phyloP scores from a whole-genome alignment of 2,888 invertebrate genomes.

The Phengaris arion region DNA sequence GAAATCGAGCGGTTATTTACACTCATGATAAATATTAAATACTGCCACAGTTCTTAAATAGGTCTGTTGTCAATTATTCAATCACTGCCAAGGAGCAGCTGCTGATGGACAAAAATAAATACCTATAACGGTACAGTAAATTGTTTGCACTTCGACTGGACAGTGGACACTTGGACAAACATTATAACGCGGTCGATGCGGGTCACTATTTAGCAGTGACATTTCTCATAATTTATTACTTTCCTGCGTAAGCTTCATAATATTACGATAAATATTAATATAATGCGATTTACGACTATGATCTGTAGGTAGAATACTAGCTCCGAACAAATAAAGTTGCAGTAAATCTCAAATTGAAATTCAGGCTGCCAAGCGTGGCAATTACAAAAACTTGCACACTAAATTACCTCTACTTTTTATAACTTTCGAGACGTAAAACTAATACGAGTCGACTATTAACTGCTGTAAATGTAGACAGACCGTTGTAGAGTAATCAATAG shows the following conservation, averaged over 20 bases:
- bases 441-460: background rate
- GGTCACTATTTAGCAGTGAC: slow-evolving; percentile 44
- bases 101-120: slow-evolving; percentile 12
- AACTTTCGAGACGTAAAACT: slow-evolving; percentile 21
- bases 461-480: background rate
- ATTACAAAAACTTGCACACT: slow-evolving; percentile 1
- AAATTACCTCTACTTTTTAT: slow-evolving; percentile 2
- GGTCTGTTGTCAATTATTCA: background rate
- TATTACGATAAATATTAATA: slow-evolving; percentile 28
- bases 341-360: slow-evolving; percentile 12
- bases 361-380: background rate
- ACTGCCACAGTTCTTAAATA: slow-evolving; percentile 10
- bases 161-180: slow-evolving; percentile 32
- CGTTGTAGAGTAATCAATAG: background rate
- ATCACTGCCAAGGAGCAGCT: slow-evolving; percentile 8
- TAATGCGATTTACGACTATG: slow-evolving; percentile 25
- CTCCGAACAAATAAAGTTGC: background rate
- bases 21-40: background rate
- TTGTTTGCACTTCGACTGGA: slow-evolving; percentile 14
- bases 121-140: slow-evolving; percentile 21
- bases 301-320: no score
- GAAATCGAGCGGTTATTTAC: slow-evolving; percentile 11
- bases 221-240: slow-evolving; percentile 27
- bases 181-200: slow-evolving; percentile 46
- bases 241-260: slow-evolving; percentile 24